Conservation (phyloP, 2,797 vertebrate species). For the Rachycentron canadum region DNA sequence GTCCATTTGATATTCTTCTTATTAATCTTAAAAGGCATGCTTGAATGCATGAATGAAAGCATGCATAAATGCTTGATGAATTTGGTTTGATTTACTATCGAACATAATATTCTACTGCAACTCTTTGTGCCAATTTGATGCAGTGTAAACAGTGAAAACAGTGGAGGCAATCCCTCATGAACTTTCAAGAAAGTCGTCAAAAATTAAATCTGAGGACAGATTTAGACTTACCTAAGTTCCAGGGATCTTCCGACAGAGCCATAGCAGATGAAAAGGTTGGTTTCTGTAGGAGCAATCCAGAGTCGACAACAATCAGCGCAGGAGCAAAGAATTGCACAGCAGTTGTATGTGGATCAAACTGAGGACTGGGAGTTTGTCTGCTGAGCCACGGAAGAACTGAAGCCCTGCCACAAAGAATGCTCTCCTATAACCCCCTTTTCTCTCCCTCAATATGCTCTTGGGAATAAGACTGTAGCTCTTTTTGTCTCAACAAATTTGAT, state of each 20-base stretch:
- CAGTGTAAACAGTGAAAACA: conserved; percentile 1
- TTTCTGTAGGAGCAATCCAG: conserved; percentile 30
- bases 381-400: conserved; percentile 40
- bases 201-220: not conserved
- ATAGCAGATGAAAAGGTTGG: conserved; percentile 13
- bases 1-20: not conserved
- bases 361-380: conserved; percentile 41
- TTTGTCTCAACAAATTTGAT: conserved; percentile 87
- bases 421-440: conserved; percentile 66
- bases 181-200: not conserved
- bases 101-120: not conserved
- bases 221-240: conserved; percentile 65
- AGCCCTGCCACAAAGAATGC: conserved; percentile 61
- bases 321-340: conserved; percentile 53
- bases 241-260: conserved; percentile 24
- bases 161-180: not conserved
- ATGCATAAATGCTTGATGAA: not conserved
- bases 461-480: conserved; percentile 81
- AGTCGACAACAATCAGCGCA: conserved; percentile 56
- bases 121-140: not conserved
- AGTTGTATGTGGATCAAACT: conserved; percentile 37
- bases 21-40: conserved; percentile 13
- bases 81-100: not conserved
- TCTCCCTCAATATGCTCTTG: conserved; percentile 69
- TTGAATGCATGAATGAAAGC: no score